Evolutionary conservation across 2,888 invertebrate species (phyloP), one percentile per base, ranked within the genome.

Genomic region (Chaitophorus viminalis): DNA sequence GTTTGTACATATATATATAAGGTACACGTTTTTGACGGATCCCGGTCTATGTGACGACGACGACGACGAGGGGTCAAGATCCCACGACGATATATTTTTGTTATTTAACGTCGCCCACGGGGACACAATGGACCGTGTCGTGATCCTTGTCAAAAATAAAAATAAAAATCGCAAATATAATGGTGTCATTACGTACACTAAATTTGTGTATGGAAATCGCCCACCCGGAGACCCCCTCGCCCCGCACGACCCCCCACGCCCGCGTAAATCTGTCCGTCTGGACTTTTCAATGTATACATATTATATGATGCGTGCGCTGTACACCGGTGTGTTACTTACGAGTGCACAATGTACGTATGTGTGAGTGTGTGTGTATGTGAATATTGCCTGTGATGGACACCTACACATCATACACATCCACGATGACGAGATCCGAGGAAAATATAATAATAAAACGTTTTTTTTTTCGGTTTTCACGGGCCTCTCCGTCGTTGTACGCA

Each of bases 41-140:
- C 52, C 65, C 29, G 54, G 74, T 77, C 85, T 18, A 54, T 21
- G 54, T 21, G 54, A 54, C 54, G 54, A 1, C 21, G 52, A 52
- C 52, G 60, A 60, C 21, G 74, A 5, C 21, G 77, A 77, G 77
- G 85, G 86, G 84, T 86, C 86, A 86, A 86, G 86, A 87, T 87
- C 79, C 86, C 86, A 87, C 86, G 86, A 65, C 84, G 84, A 84
- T 65, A 85, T 85, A 77, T 85, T 79, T 79, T 86, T 60, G 72
- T 79, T 79, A 39, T 86, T 86, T 86, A 86, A 86, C 86, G 86
- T 78, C 78, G 52, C 78, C 74, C 78, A 14, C 65, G 54, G n/a
- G 82, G 83, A 39, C 79, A 87, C 86, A 87, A 87, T 87, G 72
- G 86, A 83, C 60, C 72, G 86, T 60, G 79, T 79, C 86, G 78